These are phyloP conservation scores for Callorhinus ursinus DNA, from an alignment of 2,113 vertebrate species.

Conservation along the genomic window DNA sequence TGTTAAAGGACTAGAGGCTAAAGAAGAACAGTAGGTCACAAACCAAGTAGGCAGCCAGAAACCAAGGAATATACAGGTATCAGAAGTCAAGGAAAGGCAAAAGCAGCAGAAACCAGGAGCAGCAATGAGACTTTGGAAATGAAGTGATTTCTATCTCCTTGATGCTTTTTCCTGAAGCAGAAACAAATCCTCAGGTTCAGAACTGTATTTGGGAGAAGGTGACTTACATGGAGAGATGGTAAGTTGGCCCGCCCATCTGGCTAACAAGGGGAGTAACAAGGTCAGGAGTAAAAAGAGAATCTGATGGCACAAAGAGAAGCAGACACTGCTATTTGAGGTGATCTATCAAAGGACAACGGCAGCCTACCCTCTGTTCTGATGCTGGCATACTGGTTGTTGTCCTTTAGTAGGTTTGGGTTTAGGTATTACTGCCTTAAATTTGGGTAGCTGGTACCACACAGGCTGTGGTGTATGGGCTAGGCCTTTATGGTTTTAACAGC, in stretches of 20 bases:
- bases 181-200: constrained; percentile 15
- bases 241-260: background rate
- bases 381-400: background rate
- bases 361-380: background rate
- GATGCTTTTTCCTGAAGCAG: background rate
- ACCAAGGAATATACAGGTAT: background rate
- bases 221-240: background rate
- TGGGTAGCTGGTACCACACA: background rate
- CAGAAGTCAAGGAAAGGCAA: background rate
- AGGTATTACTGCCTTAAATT: background rate
- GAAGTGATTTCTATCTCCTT: constrained; percentile 26
- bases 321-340: background rate
- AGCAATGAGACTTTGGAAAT: constrained; percentile 19
- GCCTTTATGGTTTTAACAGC: background rate
- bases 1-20: background rate
- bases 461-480: background rate
- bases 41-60: constrained; percentile 23
- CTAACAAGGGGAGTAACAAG: background rate
- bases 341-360: background rate
- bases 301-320: background rate
- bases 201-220: background rate
- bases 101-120: background rate
- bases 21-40: background rate
- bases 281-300: background rate
- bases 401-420: background rate